These are phyloP conservation scores for Ceratina calcarata DNA, from an alignment of 1,140 invertebrate species.

Conservation along the genomic window DNA sequence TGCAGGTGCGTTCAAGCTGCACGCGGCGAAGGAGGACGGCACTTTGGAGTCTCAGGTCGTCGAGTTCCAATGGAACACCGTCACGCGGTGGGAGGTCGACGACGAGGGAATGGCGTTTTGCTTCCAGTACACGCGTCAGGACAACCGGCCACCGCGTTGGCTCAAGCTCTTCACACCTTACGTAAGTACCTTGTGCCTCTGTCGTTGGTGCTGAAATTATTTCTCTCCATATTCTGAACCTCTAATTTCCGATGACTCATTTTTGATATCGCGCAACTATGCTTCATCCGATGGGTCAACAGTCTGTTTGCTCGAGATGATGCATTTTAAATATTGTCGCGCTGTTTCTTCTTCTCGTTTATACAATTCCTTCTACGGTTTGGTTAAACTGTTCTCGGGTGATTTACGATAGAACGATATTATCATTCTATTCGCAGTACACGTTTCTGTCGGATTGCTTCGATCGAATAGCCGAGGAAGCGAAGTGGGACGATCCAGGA, in stretches of 20 bases:
- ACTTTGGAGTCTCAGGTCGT: constrained; percentile 91
- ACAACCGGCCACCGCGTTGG: constrained; percentile 90
- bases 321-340: background rate
- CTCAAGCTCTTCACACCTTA: constrained; percentile 95
- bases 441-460: constrained; percentile 96
- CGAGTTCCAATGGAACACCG: constrained; percentile 90
- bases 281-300: background rate
- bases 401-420: background rate
- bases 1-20: constrained; percentile 88
- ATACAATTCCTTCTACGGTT: background rate
- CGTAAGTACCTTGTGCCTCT: constrained; percentile 84
- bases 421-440: constrained; percentile 87
- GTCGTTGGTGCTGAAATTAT: no score
- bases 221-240: background rate
- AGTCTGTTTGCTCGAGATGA: background rate
- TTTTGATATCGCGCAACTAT: background rate
- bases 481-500: constrained; percentile 89
- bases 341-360: constrained; percentile 18
- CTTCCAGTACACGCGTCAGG: constrained; percentile 90
- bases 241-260: background rate
- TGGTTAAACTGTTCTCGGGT: background rate
- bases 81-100: constrained; percentile 92
- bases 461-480: constrained; percentile 95
- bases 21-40: constrained; percentile 94
- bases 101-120: constrained; percentile 95